Base-by-base conservation (phyloP, 92 coral and sea anemone species). In the Phenganax subtilis region DNA sequence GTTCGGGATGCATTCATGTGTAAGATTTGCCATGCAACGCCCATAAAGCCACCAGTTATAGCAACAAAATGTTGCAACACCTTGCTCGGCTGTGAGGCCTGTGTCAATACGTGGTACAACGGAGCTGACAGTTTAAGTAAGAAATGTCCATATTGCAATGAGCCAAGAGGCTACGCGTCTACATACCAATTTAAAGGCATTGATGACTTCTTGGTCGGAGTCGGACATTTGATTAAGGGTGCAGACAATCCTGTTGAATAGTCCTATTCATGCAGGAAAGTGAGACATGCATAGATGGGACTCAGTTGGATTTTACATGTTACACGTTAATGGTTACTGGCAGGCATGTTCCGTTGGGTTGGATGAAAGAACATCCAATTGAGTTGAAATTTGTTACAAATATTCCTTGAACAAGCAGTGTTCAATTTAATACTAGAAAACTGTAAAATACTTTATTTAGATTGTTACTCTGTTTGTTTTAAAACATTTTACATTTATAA, bases 111-210 rank as follows among this genome's bases (percentile, higher is more conserved):
- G 10, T 89, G 92, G 92, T 89, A 71, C 65, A 86, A 87, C 70
- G 90, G 92, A 62, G 73, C 84, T 37, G 82, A 87, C 10, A 80
- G 90, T 37, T 76, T 87, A n/a, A 86, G 86, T 74, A 86, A 89
- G 85, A 89, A 87, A 55, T 89, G 90, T 71, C 90, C 87, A 52
- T 75, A 89, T 64, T 87, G 92, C 80, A 84, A 76, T 81, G 88
- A 84, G 71, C 88, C 90, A 10, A 80, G 90, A 75, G 92, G 88
- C 10, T 84, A 87, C 86, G 87, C 90, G 61, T 87, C 65, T 57
- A 84, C 88, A 8, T 84, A 75, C 79, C 90, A 89, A 20, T 89
- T 87, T 66, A 87, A 89, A 57, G 92, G 88, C 8, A 53, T 89
- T 61, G 85, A 84, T 84, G 90, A 89, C n/a, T 87, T 89, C 79